Evolutionary conservation across 2,113 vertebrate genomes (phyloP).

Genomic region (Dascyllus trimaculatus): DNA sequence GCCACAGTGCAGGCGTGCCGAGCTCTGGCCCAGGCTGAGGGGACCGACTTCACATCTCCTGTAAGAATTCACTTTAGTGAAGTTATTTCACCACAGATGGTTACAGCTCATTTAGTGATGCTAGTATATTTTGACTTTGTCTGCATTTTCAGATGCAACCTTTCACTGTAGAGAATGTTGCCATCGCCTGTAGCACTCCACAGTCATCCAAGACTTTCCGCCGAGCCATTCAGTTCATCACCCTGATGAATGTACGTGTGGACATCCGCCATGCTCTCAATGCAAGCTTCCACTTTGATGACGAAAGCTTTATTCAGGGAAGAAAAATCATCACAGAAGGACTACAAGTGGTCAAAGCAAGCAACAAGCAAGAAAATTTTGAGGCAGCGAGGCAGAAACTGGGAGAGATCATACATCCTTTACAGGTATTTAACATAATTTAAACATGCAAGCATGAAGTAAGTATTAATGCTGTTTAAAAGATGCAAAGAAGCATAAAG

Average conservation of each 20-base stretch:
- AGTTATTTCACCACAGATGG: background rate
- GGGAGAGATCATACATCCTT: conserved; percentile 73
- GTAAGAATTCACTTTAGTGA: conserved; percentile 30
- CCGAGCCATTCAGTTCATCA: conserved; percentile 33
- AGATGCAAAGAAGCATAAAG: background rate
- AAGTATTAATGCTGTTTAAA: background rate
- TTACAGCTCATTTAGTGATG: background rate
- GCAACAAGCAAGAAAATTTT: conserved; percentile 50
- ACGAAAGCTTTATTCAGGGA: conserved; percentile 66
- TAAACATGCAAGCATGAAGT: background rate
- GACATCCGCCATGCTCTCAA: conserved; percentile 47
- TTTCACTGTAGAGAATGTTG: conserved; percentile 47
- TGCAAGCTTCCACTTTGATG: conserved; percentile 76
- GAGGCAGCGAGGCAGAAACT: conserved; percentile 64
- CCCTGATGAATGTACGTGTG: conserved; percentile 41
- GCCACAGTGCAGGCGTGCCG: conserved; percentile 60
- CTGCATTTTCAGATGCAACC: conserved; percentile 33
- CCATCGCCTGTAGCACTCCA: conserved; percentile 40
- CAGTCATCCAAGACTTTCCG: conserved; percentile 53
- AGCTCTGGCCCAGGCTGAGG: conserved; percentile 45
- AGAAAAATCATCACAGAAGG: conserved; percentile 67
- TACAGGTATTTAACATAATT: conserved; percentile 66
- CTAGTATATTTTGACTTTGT: background rate
- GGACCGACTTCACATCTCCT: conserved; percentile 54
- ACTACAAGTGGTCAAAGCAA: conserved; percentile 59